Evolutionary conservation across 2,113 vertebrate genomes (phyloP), one percentile per base, ranked within the genome.

Genomic region (Megalops atlanticus): DNA sequence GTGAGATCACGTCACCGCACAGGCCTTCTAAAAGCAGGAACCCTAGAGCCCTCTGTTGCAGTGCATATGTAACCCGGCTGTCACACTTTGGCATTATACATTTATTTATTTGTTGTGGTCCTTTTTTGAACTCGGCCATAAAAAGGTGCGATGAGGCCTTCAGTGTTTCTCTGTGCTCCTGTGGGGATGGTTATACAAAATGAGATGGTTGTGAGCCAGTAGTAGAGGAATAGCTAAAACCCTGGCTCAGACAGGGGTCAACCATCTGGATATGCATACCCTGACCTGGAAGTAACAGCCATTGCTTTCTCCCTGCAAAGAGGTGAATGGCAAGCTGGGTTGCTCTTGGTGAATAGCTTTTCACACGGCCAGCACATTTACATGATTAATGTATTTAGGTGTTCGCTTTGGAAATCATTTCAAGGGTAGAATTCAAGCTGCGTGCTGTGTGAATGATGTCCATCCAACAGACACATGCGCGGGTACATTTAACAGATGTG

Each of bases 271-370:
- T 87, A 84, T 82, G 82, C 70, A 77, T 82, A 89, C 79, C 87
- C 64, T 87, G 89, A 90, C 85, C 89, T 85, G 86, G 81, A 90
- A 90, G 85, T 85, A 91, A 91, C 77, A 83, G 83, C 83, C 81
- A 81, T 82, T 84, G 85, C 88, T 89, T 80, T 87, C 70, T 77
- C 70, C 81, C n/a, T 36, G 74, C 82, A 84, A 84, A 86, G n/a
- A 71, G 16, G 75, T 73, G 81, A 79, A 78, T 40, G 69, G 71
- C 54, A 77, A 47, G 45, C 76, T 31, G 71, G 45, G 27, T 35
- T 10, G 35, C 14, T 70, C 14, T 71, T 71, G 69, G 35, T 36
- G 69, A 38, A 71, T 31, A 71, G 33, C 31, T 10, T 15, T 15
- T 14, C 27, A 24, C 69, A 71, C n/a, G n/a, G n/a, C n/a, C n/a